A percentile compares a stretch with the other conserved stretches of the same genome.
Conservation (phyloP, 2,797 vertebrate species). For the Macrochelys suwanniensis region DNA sequence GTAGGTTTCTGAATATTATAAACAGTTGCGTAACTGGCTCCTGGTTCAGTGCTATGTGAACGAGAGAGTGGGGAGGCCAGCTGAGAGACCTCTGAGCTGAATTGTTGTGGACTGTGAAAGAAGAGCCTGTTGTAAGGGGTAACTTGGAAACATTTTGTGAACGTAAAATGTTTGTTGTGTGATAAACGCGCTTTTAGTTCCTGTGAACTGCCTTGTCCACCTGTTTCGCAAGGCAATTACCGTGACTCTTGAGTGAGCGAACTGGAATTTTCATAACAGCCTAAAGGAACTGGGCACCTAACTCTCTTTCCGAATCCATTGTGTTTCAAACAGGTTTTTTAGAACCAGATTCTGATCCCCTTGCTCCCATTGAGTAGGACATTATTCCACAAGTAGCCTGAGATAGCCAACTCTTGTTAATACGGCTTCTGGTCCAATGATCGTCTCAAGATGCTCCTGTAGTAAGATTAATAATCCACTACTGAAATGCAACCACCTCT, state of each 20-base stretch:
- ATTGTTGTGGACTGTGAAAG: conserved; percentile 54
- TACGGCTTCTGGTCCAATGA: not conserved
- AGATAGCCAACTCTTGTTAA: not conserved
- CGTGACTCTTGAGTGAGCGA: fast-evolving
- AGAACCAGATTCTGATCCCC: not conserved
- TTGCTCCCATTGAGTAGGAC: not conserved
- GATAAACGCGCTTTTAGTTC: conserved; percentile 58
- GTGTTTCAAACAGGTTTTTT: not conserved
- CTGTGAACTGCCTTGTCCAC: conserved; percentile 52
- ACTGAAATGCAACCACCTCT: not conserved
- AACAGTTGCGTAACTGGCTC: conserved; percentile 66
- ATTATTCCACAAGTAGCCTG: not conserved
- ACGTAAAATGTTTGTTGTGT: conserved; percentile 54
- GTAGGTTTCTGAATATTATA: conserved; percentile 69
- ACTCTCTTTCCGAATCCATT: fast-evolving
- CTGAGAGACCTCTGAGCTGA: conserved; percentile 69
- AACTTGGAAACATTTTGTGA: conserved; percentile 67
- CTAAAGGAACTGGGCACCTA: not conserved
- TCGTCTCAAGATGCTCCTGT: not conserved
- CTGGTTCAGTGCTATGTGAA: conserved; percentile 70
- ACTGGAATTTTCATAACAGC: conserved; percentile 24
- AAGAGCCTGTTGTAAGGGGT: conserved; percentile 30
- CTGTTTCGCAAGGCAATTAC: conserved; percentile 24
- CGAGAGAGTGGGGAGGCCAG: conserved; percentile 59
- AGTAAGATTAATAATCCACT: not conserved